phyloP scores from a whole-genome alignment of 2,888 invertebrate species.

The Deroplatys truncata region DNA sequence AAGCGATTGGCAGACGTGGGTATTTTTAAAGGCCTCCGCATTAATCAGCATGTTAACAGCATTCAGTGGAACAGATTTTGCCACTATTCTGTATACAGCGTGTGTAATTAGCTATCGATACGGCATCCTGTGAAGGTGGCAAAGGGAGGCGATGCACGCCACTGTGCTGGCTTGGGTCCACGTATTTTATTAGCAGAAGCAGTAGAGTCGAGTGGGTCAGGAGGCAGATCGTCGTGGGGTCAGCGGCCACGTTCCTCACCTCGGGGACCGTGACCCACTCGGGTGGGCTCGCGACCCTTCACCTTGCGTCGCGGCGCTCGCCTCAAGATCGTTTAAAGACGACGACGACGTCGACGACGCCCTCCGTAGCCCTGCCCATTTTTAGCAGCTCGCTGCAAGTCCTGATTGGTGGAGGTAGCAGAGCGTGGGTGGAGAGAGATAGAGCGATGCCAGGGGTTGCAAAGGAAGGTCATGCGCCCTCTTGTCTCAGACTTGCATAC shows the following conservation, averaged over 20 bases:
- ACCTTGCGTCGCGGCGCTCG: neutral
- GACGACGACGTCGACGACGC: constrained; percentile 10
- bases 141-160: neutral
- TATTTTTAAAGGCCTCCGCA: too few relatives aligned
- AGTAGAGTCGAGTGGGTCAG: neutral
- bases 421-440: constrained; percentile 9
- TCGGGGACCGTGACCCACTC: neutral
- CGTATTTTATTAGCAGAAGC: neutral
- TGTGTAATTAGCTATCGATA: too few relatives aligned
- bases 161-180: neutral
- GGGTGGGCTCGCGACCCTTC: constrained; percentile 10
- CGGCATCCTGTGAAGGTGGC: too few relatives aligned
- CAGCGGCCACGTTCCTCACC: neutral
- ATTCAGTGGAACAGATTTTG: too few relatives aligned
- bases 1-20: too few relatives aligned
- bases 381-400: constrained; percentile 17
- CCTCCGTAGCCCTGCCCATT: constrained; percentile 19
- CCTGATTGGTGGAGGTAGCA: constrained; percentile 1
- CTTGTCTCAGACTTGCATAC: neutral
- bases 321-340: constrained; percentile 1
- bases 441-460: neutral
- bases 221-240: neutral
- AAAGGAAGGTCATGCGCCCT: constrained; percentile 19
- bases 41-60: too few relatives aligned
- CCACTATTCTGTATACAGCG: too few relatives aligned